phyloP scores from a whole-genome alignment of 2,113 vertebrate species.

The Elanoides forficatus region DNA sequence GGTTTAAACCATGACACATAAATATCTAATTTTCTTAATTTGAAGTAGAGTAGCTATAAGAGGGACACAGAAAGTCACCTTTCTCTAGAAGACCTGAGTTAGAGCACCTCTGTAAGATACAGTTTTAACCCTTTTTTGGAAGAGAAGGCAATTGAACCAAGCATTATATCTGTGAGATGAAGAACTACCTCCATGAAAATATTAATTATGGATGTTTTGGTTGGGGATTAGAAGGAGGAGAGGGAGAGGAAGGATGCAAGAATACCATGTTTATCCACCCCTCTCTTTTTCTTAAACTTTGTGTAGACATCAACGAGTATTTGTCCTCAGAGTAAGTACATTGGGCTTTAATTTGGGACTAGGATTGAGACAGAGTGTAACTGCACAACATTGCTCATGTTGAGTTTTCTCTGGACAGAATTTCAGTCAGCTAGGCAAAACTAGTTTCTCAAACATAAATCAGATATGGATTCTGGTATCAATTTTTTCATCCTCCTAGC shows the following conservation, averaged over 20 bases:
- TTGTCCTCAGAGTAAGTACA: background rate
- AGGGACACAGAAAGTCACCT: background rate
- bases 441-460: background rate
- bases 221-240: background rate
- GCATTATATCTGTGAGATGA: accelerated
- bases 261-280: background rate
- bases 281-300: background rate
- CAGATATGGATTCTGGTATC: background rate
- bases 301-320: background rate
- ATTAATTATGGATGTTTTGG: background rate
- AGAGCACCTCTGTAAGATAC: background rate
- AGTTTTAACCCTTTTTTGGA: background rate
- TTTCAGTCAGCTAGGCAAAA: background rate
- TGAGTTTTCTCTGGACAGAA: background rate
- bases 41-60: background rate
- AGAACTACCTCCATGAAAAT: background rate
- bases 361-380: background rate
- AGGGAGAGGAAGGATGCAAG: background rate
- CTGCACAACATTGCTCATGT: background rate
- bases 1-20: background rate
- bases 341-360: background rate
- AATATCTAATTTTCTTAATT: background rate
- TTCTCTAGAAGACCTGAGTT: background rate
- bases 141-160: background rate
- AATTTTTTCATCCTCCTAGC: background rate